phyloP scores from a whole-genome alignment of 1,140 invertebrate genomes.

The Heliconius melpomene region DNA sequence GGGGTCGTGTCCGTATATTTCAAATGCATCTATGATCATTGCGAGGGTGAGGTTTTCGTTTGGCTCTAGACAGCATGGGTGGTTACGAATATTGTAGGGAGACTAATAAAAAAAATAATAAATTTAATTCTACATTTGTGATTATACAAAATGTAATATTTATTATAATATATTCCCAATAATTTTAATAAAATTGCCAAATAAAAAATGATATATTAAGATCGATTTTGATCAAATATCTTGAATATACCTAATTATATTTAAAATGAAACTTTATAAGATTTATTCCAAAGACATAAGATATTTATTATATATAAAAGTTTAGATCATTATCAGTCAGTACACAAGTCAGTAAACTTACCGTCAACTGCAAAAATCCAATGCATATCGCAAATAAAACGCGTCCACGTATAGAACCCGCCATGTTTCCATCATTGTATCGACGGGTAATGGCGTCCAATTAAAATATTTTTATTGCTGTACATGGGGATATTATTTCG shows the following conservation, averaged over 20 bases:
- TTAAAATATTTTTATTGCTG: not conserved
- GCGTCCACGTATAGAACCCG: conserved; percentile 59
- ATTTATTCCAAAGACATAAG: too few species aligned
- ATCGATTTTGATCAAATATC: too few species aligned
- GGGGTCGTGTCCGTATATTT: conserved; percentile 75
- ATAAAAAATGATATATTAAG: too few species aligned
- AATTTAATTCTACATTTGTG: not conserved
- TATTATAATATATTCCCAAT: too few species aligned
- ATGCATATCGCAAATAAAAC: conserved; percentile 61
- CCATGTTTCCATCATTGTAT: conserved; percentile 67
- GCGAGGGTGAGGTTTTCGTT: conserved; percentile 69
- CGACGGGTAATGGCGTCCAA: not conserved
- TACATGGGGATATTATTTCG: not conserved
- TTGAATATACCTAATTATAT: too few species aligned
- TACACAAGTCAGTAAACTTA: conserved; percentile 36
- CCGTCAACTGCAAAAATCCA: conserved; percentile 58
- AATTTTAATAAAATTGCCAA: too few species aligned
- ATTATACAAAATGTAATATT: too few species aligned
- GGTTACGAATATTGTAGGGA: conserved; percentile 63
- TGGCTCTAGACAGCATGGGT: conserved; percentile 67
- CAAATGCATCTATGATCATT: conserved; percentile 75
- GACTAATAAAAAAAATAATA: conserved; percentile 36
- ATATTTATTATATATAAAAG: too few species aligned
- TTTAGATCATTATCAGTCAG: too few species aligned
- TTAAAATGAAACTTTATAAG: too few species aligned